Evolutionary conservation across 2,888 invertebrate species (phyloP), one percentile per base, ranked within the genome.

Genomic region (Gryllus longicercus): DNA sequence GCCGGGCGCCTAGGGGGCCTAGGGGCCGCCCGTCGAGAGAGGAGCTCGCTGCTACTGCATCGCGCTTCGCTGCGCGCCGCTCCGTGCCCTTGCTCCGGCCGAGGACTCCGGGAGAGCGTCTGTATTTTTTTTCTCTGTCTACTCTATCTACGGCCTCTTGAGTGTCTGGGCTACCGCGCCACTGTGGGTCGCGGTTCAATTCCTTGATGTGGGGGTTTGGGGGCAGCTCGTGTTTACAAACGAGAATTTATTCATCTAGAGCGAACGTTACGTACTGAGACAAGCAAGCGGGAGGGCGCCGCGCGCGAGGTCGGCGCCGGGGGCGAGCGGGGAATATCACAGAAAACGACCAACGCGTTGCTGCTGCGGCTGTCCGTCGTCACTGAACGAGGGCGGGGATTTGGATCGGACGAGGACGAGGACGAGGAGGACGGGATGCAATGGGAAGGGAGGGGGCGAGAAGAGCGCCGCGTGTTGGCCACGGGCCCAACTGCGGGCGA

Each of bases 311-410:
- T 63, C 63, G 14, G n/a, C 63, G 16, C 16, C 14, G 14, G 63
- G 63, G n/a, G 63, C 16, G 63, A 63, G 63, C 63, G n/a, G n/a
- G 63, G 75, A 75, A 79, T 79, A 79, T 79, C 79, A 79, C 79
- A 76, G 79, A 76, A 76, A 79, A 49, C 75, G 76, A 49, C 50
- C 25, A 51, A 50, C 51, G 23, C 51, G 50, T 11, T 18, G 14
- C 63, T 63, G 63, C 63, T 63, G 63, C 63, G 63, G 63, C 63
- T 63, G 63, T 63, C 63, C 63, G 63, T 63, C 63, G 63, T 63
- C 63, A 63, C 63, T 63, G 63, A 16, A 63, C n/a, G 16, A 63
- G 63, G 63, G 63, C 16, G n/a, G 63, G 63, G 38, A 38, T 0
- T 5, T 1, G 38, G 38, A 38, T 0, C 8, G 38, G n/a, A 63